phyloP scores from a whole-genome alignment of 1,140 invertebrate species.

The Ephestia elutella region DNA sequence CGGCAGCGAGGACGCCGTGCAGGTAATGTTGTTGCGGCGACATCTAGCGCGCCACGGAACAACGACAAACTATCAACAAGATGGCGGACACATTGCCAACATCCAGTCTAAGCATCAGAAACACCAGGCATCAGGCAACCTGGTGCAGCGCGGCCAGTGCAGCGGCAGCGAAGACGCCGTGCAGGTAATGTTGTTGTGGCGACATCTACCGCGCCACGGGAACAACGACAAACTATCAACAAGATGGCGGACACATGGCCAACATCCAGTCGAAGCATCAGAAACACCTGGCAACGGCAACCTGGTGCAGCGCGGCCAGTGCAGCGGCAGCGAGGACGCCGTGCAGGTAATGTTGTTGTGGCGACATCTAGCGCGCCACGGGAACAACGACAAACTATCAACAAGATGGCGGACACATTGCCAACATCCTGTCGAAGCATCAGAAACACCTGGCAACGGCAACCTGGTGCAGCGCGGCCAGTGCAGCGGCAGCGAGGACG shows the following conservation, averaged over 20 bases:
- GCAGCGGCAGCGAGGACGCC: constrained; percentile 93
- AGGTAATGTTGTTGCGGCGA: too few relatives aligned
- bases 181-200: too few relatives aligned
- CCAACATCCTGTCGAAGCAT: constrained; percentile 96
- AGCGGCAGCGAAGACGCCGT: constrained; percentile 94
- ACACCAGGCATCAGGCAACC: constrained; percentile 98
- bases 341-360: too few relatives aligned
- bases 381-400: too few relatives aligned
- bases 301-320: constrained; percentile 93
- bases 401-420: too few relatives aligned
- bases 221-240: too few relatives aligned
- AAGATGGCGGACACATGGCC: too few relatives aligned
- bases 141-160: constrained; percentile 95
- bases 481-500: constrained; percentile 93
- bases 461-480: constrained; percentile 95
- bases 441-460: constrained; percentile 99
- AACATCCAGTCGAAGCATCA: constrained; percentile 98
- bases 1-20: constrained; percentile 93
- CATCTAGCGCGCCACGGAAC: too few relatives aligned
- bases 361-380: too few relatives aligned
- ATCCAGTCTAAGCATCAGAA: constrained; percentile 99
- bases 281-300: constrained; percentile 99
- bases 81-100: too few relatives aligned
- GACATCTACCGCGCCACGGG: too few relatives aligned
- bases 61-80: too few relatives aligned